Evolutionary conservation across 2,113 vertebrate genomes (phyloP).

Genomic region (Triplophysa siluroides): DNA sequence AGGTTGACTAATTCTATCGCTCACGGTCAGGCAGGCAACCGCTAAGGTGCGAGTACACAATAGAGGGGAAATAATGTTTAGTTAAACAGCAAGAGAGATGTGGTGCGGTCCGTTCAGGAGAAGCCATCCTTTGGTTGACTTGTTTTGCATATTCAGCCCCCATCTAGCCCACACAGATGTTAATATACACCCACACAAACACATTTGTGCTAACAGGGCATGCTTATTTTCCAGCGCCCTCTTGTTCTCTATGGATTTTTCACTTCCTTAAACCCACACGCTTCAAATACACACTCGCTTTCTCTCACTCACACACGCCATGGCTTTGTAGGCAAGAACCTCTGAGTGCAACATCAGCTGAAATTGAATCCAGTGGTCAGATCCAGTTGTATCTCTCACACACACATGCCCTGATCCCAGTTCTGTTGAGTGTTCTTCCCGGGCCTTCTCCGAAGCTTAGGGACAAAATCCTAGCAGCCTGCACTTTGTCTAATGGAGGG

Average conservation of each 20-base stretch:
- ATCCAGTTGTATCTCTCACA: slow-evolving; percentile 69
- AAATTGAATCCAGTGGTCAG: slow-evolving; percentile 72
- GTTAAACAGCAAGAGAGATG: slow-evolving; percentile 30
- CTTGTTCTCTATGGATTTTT: slow-evolving; percentile 53
- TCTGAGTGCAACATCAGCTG: slow-evolving; percentile 75
- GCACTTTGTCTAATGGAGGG: slow-evolving; percentile 61
- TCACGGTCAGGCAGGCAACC: slow-evolving; percentile 24
- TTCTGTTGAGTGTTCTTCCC: slow-evolving; percentile 66
- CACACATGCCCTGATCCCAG: slow-evolving; percentile 72
- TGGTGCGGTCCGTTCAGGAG: slow-evolving; percentile 47
- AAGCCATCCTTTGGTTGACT: slow-evolving; percentile 73
- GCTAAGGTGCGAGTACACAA: slow-evolving; percentile 6
- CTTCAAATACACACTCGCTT: slow-evolving; percentile 45
- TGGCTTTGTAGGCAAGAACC: slow-evolving; percentile 58
- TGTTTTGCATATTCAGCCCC: slow-evolving; percentile 77
- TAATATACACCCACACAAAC: slow-evolving; percentile 82
- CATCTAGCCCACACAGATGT: slow-evolving; percentile 76
- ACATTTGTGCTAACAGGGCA: slow-evolving; percentile 77
- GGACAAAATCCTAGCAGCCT: slow-evolving; percentile 52
- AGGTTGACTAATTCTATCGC: slow-evolving; percentile 40
- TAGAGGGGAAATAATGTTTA: slow-evolving; percentile 6
- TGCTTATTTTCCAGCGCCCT: slow-evolving; percentile 68
- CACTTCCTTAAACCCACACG: slow-evolving; percentile 55
- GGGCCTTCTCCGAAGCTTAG: slow-evolving; percentile 63
- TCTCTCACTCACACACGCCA: slow-evolving; percentile 29